Base-by-base conservation (phyloP, 1,140 invertebrate species). In the Hycleus phaleratus region DNA sequence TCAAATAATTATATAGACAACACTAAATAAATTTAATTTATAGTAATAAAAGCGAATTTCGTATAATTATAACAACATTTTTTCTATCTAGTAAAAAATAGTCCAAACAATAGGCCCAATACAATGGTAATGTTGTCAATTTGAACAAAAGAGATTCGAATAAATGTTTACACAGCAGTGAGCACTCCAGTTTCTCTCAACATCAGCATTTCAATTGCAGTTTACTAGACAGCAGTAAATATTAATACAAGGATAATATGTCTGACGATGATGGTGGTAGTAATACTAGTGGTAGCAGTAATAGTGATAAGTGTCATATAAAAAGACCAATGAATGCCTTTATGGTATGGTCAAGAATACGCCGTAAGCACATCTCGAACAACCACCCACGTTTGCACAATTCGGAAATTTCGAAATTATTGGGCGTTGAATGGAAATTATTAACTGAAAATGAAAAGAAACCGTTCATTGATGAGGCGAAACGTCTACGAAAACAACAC, bases 381-480 rank as follows among this genome's bases (percentile, higher is more conserved):
- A 83, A 90, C 69, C 86, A 92, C 71, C 90, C 90, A 6, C 87
- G 90, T 71, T 81, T 92, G 62, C 86, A 88, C 70, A 88, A 88
- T 68, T 86, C 86, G 0, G 85, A 87, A 70, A 88, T 88, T 60
- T 85, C 83, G 2, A 88, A 88, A 71, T 69, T 82, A n/a, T 69
- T 88, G 9, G 86, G 85, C 5, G 68, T 77, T 1, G 80, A 84
- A 61, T 90, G 88, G 87, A 87, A 87, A 66, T 73, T 79, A 54
- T 72, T 90, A 26, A 76, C 79, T 24, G 85, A 87, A 50, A 72
- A 73, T 2, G 83, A 89, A 57, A 82, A 87, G 62, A 75, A 81
- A 54, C 90, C 90, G 0, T 93, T 92, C 68, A 91, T 92, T 59
- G 90, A 93, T 69, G 89, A 91, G 74, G 86, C 86, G 0, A 88